These are phyloP conservation scores for Fratercula arctica DNA, from an alignment of 2,797 vertebrate species.

Conservation along the genomic window DNA sequence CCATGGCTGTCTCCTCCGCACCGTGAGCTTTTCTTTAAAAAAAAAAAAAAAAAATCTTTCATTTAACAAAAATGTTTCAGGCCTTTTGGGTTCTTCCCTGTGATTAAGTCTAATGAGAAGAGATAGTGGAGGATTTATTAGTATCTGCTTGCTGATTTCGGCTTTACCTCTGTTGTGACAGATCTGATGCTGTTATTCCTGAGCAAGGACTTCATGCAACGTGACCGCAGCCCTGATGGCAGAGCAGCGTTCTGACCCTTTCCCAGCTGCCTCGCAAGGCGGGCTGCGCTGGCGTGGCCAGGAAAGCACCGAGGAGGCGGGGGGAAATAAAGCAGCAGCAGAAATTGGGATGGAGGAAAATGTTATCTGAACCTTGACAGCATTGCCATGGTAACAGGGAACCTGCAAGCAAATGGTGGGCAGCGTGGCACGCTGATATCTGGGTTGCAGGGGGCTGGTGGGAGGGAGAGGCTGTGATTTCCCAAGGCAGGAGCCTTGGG, in stretches of 20 bases:
- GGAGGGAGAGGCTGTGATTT: background rate
- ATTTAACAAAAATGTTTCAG: background rate
- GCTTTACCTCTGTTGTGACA: background rate
- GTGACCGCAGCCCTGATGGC: background rate
- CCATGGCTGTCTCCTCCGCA: background rate
- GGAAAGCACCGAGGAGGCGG: background rate
- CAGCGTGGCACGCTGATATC: accelerated
- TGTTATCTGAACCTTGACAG: slow-evolving; percentile 10
- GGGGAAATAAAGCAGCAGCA: background rate
- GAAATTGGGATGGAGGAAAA: background rate
- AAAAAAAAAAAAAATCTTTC: background rate
- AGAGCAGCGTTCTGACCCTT: background rate
- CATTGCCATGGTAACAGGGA: background rate
- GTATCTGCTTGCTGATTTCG: slow-evolving; percentile 4
- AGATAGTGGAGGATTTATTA: background rate
- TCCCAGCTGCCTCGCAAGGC: accelerated
- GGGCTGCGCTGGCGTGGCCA: accelerated
- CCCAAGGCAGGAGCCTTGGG: background rate
- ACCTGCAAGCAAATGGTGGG: background rate
- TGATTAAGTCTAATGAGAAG: background rate
- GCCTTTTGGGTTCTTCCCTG: background rate
- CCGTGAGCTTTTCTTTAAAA: accelerated
- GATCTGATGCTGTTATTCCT: background rate
- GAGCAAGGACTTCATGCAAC: background rate
- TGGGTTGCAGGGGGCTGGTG: background rate